Conservation (phyloP, 1,140 invertebrate genomes). For the Zaprionus ornatus region DNA sequence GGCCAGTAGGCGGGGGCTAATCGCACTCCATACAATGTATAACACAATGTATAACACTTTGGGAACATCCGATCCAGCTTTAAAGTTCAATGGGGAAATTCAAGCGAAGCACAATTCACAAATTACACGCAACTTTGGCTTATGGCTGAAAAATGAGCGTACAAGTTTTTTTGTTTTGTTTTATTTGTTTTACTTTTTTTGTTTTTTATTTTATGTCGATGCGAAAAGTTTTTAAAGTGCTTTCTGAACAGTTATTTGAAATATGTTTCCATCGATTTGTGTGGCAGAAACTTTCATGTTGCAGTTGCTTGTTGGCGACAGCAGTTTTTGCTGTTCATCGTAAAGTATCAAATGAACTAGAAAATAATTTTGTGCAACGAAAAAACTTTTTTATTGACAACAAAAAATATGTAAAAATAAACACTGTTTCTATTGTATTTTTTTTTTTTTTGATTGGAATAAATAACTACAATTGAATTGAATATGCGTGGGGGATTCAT, state of each 20-base stretch:
- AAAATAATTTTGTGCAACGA: not conserved
- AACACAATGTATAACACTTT: not conserved
- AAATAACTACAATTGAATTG: not conserved
- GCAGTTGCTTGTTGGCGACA: not conserved
- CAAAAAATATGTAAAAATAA: too few relatives aligned
- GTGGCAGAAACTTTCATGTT: not conserved
- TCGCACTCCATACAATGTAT: not conserved
- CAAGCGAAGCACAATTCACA: not conserved
- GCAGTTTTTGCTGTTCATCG: not conserved
- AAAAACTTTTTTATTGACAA: too few relatives aligned
- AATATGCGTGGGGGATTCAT: too few relatives aligned
- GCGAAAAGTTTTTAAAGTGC: not conserved
- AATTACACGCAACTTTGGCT: not conserved
- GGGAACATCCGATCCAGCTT: not conserved
- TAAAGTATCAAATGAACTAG: not conserved
- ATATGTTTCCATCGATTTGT: conserved; percentile 2
- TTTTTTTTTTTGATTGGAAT: not conserved
- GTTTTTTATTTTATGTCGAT: not conserved
- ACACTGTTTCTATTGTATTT: too few relatives aligned
- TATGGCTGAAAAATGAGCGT: not conserved
- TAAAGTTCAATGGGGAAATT: not conserved
- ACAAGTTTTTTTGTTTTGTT: not conserved
- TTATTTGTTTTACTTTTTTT: not conserved
- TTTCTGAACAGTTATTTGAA: conserved; percentile 3
- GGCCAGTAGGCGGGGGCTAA: not conserved